A percentile compares a stretch with the other conserved stretches of the same genome.
phyloP scores from a whole-genome alignment of 2,888 invertebrate genomes.

The Athripsodes cinereus region DNA sequence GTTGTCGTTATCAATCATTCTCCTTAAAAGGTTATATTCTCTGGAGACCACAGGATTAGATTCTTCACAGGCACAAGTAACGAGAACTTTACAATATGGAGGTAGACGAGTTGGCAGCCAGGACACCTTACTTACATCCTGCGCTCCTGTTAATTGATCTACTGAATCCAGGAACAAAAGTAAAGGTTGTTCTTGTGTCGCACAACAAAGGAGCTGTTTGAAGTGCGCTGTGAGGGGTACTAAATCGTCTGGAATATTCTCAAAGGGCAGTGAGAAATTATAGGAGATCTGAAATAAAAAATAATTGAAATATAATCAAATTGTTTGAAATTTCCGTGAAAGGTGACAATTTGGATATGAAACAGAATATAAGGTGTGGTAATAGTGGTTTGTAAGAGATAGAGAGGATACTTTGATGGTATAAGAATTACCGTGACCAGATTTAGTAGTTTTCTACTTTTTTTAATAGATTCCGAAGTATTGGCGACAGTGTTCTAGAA shows the following conservation, averaged over 20 bases:
- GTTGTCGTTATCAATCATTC: constrained; percentile 85
- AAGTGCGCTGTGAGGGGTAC: constrained; percentile 94
- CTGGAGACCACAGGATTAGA: constrained; percentile 79
- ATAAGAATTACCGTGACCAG: too few relatives aligned
- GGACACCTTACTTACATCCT: constrained; percentile 90
- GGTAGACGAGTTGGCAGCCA: constrained; percentile 94
- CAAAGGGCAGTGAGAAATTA: constrained; percentile 85
- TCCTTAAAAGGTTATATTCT: constrained; percentile 76
- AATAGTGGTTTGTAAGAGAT: too few relatives aligned
- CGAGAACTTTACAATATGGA: constrained; percentile 82
- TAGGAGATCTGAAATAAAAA: constrained; percentile 68
- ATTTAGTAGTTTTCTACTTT: too few relatives aligned
- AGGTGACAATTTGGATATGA: too few relatives aligned
- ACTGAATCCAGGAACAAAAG: constrained; percentile 92
- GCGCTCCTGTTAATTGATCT: constrained; percentile 91
- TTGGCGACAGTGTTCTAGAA: too few relatives aligned
- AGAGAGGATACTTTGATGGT: too few relatives aligned
- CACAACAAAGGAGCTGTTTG: constrained; percentile 84
- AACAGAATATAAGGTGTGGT: too few relatives aligned
- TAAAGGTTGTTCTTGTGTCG: constrained; percentile 76
- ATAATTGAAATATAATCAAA: neutral
- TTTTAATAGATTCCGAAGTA: too few relatives aligned
- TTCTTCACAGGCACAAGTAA: constrained; percentile 86
- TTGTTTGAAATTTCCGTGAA: too few relatives aligned
- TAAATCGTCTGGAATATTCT: constrained; percentile 92